Evolutionary conservation across 2,888 invertebrate species (phyloP), one percentile per base, ranked within the genome.

Genomic region (Tethea ocularis): DNA sequence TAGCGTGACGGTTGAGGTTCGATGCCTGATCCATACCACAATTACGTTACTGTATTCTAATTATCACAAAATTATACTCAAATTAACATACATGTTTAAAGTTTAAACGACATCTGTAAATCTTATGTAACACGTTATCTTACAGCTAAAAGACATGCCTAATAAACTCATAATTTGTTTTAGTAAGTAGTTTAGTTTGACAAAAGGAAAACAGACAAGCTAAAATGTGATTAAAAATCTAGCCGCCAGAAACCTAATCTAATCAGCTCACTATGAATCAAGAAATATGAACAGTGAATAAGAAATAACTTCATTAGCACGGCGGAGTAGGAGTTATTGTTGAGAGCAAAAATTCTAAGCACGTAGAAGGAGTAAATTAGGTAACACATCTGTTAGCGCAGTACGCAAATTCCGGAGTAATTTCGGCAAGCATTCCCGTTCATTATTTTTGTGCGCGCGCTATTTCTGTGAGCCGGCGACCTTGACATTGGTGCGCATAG

Each of bases 1-100:
- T 74, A 63, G 72, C 75, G 75, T 75, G 77, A 77, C 78, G 66
- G 63, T 51, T 61, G 61, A 69, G 67, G 54, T 54, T 54, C 33
- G 36, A 54, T 33, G 24, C 52, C 26, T 17, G 29, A 29, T 29
- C 11, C 24, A 29, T 53, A 29, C 54, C 46, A 46, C 46, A 20
- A 46, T 46, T 20, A 46, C 46, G 46, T 46, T 46, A 41, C 41
- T 20, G 20, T 20, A 15, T 46, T 46, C 8, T 20, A n/a, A 20
- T 46, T 33, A 33, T 54, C 15, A 54, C 26, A 8, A 52, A 24
- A 26, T 26, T 36, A 36, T 36, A 15, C 15, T 29, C 13, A 33
- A 33, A 33, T 33, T 33, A 33, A 33, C 33, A 33, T 33, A 33
- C 11, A 33, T 20, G n/a, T 53, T 17, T 20, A 53, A n/a, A n/a